Percentiles rank a stretch among this genome's conserved stretches.
These are phyloP conservation scores for Microctenopoma stevenorrisi DNA, from an alignment of 2,797 vertebrate species.

Conservation along the genomic window DNA sequence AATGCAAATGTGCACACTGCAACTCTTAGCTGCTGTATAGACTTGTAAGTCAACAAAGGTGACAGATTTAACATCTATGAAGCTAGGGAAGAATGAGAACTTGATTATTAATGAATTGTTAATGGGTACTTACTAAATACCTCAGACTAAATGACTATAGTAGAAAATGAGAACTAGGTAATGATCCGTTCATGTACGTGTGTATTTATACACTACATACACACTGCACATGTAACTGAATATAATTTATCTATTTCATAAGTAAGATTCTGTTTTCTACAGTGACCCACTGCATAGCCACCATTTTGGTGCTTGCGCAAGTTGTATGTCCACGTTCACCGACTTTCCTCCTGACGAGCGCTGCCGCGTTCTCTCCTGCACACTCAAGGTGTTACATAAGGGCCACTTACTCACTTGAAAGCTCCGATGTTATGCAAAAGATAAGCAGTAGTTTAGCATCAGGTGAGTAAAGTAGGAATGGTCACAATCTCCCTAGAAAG, in stretches of 20 bases:
- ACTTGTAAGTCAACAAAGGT: slow-evolving; percentile 2
- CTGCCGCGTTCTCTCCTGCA: neutral
- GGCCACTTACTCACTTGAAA: slow-evolving; percentile 12
- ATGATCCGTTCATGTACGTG: too few relatives aligned
- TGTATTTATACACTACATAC: too few relatives aligned
- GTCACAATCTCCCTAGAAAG: slow-evolving; percentile 4
- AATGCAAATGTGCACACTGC: slow-evolving; percentile 15
- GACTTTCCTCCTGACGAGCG: slow-evolving; percentile 7
- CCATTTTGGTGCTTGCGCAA: slow-evolving; percentile 49
- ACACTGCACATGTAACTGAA: too few relatives aligned
- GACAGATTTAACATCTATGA: neutral
- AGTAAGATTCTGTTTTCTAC: neutral
- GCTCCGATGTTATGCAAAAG: slow-evolving; percentile 17
- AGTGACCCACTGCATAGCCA: neutral
- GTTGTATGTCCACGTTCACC: slow-evolving; percentile 4
- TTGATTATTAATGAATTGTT: neutral
- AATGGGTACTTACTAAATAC: neutral
- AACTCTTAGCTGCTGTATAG: neutral
- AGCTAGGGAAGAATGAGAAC: neutral
- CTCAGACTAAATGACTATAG: too few relatives aligned
- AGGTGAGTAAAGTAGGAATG: slow-evolving; percentile 16
- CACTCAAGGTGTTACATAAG: slow-evolving; percentile 26
- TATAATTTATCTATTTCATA: too few relatives aligned
- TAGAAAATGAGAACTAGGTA: too few relatives aligned
- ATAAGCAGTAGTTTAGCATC: slow-evolving; percentile 30